Base-by-base conservation (phyloP, 2,888 invertebrate genomes). In the Mermis nigrescens region DNA sequence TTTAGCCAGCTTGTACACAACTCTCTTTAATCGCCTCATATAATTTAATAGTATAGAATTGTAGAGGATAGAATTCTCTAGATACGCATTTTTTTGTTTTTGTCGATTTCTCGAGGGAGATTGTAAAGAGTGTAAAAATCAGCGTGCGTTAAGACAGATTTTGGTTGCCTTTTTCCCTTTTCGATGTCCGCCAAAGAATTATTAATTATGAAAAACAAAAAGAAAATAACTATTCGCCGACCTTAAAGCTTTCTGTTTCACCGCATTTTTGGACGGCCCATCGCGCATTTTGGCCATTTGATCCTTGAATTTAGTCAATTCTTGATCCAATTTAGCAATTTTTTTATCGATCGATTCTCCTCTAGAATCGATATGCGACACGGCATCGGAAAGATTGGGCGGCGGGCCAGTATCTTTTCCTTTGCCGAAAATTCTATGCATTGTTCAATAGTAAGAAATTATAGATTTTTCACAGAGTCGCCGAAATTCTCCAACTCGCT, bases 251-350 rank as follows among this genome's bases (percentile, higher is more conserved):
- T 95, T 95, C 68, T 92, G 89, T 77, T 95, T 98, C 0, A 99
- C 85, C 0, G 89, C 82, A 75, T 95, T 95, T 77, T 99, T 98
- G 0, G 89, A 87, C n/a, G 98, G 94, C 0, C 95, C 95, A 68
- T 98, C 95, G 61, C 95, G 82, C 95, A 98, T 94, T 76, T 95
- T 98, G 31, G 84, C 82, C 90, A 99, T 88, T 78, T 99, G 98
- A 70, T 98, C 95, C 71, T 90, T 87, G 69, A 90, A 90, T 77
- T 95, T 98, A 53, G 87, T 82, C 53, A 99, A 78, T 72, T 99
- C 98, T 57, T 65, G 68, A 64, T 76, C 75, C 61, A 95, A 76
- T 67, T 83, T 82, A 26, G 81, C 81, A 59, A 95, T 84, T 77
- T 98, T 99, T 94, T 91, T 38, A 38, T 38, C 38, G 19, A 38